Evolutionary conservation across 1,140 invertebrate species (phyloP).

Genomic region (Cataglyphis hispanica): DNA sequence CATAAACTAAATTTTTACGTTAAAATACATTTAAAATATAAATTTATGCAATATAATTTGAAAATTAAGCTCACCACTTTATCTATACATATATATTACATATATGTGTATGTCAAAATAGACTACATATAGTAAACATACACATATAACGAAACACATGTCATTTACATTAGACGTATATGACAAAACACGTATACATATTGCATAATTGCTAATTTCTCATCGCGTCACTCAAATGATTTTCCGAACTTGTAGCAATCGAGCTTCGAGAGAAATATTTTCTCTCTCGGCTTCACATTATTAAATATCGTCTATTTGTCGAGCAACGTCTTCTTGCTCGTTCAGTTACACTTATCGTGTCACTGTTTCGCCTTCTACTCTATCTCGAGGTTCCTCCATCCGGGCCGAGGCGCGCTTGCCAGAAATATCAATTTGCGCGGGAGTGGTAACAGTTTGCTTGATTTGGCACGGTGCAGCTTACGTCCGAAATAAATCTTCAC

Average conservation of each 20-base stretch:
- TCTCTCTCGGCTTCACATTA: conserved; percentile 46
- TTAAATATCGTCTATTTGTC: conserved; percentile 64
- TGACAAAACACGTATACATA: conserved; percentile 10
- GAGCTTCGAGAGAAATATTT: not conserved
- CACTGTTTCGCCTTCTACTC: conserved; percentile 54
- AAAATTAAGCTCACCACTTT: conserved; percentile 12
- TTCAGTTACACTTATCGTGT: conserved; percentile 45
- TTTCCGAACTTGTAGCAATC: conserved; percentile 10
- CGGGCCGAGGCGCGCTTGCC: conserved; percentile 67
- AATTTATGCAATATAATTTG: not conserved
- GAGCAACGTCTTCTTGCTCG: conserved; percentile 32
- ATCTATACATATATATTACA: not conserved
- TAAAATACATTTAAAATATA: not conserved
- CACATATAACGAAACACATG: conserved; percentile 26
- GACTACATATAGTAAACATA: conserved; percentile 22
- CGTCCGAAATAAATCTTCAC: conserved; percentile 74
- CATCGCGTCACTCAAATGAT: not conserved
- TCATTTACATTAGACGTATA: conserved; percentile 24
- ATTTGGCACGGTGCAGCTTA: conserved; percentile 74
- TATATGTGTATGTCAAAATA: not conserved
- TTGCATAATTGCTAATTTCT: conserved; percentile 26
- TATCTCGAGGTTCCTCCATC: conserved; percentile 30
- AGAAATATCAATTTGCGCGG: conserved; percentile 81
- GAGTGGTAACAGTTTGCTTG: conserved; percentile 81
- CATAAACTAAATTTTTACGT: not conserved